Percentiles rank a stretch among this genome's conserved stretches.
Evolutionary conservation across 2,113 vertebrate species (phyloP).

Genomic region (Scopus umbretta): DNA sequence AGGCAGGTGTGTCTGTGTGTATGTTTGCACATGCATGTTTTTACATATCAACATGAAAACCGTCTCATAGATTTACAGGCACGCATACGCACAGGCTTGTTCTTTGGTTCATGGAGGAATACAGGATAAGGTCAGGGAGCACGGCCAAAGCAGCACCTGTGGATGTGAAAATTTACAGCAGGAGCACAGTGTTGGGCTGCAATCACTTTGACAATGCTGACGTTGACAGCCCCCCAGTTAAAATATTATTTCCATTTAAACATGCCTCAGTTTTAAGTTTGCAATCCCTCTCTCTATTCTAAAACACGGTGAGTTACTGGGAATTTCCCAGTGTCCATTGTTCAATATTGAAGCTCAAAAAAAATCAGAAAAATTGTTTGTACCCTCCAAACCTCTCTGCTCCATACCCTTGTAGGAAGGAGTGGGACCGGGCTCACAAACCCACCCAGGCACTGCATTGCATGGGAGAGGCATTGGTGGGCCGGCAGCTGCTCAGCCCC

Average conservation of each 20-base stretch:
- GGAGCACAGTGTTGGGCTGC: not conserved
- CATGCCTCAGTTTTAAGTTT: rapidly evolving
- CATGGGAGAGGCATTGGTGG: not conserved
- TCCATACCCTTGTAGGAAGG: rapidly evolving
- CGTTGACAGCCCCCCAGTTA: not conserved
- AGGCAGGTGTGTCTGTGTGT: not conserved
- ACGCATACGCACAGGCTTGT: not conserved
- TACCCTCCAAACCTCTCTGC: not conserved
- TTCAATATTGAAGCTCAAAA: not conserved
- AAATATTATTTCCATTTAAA: not conserved
- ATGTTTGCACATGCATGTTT: rapidly evolving
- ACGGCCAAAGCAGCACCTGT: rapidly evolving
- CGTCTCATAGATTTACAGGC: not conserved
- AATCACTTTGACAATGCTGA: rapidly evolving
- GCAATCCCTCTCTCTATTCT: not conserved
- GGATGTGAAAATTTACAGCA: rapidly evolving
- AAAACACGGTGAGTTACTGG: not conserved
- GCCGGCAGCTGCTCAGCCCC: not conserved
- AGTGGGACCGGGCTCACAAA: rapidly evolving
- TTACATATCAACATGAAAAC: not conserved
- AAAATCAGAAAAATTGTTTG: not conserved
- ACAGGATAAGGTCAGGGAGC: rapidly evolving
- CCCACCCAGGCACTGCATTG: not conserved
- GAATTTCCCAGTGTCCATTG: not conserved
- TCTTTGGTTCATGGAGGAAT: rapidly evolving